Percentiles rank a stretch among this genome's conserved stretches.
Evolutionary conservation across 2,888 invertebrate genomes (phyloP).

Genomic region (Pemphredon lugubris): DNA sequence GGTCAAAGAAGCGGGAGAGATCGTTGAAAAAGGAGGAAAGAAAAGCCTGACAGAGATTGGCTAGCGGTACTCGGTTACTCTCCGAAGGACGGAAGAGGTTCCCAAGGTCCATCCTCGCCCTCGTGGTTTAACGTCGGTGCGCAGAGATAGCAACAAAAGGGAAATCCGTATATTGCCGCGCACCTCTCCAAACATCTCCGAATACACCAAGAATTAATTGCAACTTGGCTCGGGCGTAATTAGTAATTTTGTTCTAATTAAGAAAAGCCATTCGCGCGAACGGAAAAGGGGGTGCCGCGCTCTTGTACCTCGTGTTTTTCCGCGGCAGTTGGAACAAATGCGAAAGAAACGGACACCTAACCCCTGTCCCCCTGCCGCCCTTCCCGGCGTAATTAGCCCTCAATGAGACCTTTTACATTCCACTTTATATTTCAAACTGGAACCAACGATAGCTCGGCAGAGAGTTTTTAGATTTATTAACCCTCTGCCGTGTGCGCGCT

Average conservation of each 20-base stretch:
- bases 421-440: not conserved
- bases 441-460: not conserved
- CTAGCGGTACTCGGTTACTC: constrained; percentile 22
- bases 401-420: constrained; percentile 10
- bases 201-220: constrained; percentile 57
- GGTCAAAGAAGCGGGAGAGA: constrained; percentile 17
- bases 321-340: not conserved
- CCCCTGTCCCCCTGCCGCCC: too few species aligned
- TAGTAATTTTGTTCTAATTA: constrained; percentile 65
- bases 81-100: not conserved
- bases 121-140: constrained; percentile 15
- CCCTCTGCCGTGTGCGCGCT: too few species aligned
- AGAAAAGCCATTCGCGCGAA: constrained; percentile 33
- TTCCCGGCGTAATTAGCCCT: constrained; percentile 45
- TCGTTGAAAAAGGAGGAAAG: constrained; percentile 9
- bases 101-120: constrained; percentile 22
- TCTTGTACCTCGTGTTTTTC: not conserved
- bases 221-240: constrained; percentile 44
- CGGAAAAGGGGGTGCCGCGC: not conserved
- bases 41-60: constrained; percentile 43
- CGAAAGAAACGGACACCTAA: constrained; percentile 18
- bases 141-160: constrained; percentile 26
- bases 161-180: constrained; percentile 27
- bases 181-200: constrained; percentile 1
- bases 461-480: too few species aligned